A percentile compares a stretch with the other conserved stretches of the same genome.
Evolutionary conservation across 2,113 vertebrate genomes (phyloP).

Genomic region (Cyphotilapia sp.): DNA sequence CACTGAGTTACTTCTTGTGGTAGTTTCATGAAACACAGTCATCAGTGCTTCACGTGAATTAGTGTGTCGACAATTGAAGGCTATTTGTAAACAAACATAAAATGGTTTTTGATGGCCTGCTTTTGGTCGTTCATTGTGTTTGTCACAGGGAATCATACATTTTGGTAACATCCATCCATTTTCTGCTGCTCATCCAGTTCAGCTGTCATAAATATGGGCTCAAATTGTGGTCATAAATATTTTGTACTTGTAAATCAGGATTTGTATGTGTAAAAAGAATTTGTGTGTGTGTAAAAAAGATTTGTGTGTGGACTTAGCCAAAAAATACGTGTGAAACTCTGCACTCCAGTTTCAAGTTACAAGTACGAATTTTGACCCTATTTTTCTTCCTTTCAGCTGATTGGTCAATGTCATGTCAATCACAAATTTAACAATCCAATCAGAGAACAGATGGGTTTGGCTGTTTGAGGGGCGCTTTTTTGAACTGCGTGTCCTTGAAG

Average conservation of each 20-base stretch:
- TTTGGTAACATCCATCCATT: not conserved
- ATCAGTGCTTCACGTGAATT: not conserved
- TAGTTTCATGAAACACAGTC: not conserved
- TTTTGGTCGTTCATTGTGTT: not conserved
- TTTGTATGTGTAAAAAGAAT: accelerated
- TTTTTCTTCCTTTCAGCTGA: not conserved
- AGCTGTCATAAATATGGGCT: not conserved
- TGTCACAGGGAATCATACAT: not conserved
- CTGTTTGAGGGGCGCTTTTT: not conserved
- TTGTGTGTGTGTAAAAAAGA: not conserved
- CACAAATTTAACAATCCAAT: not conserved
- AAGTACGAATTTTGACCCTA: accelerated
- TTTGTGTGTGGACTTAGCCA: not conserved
- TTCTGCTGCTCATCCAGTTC: not conserved
- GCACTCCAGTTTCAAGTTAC: not conserved
- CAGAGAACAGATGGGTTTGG: not conserved
- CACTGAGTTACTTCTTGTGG: constrained; percentile 50
- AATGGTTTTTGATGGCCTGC: not conserved
- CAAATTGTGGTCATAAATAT: not conserved
- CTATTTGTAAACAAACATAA: constrained; percentile 7
- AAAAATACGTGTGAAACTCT: not conserved
- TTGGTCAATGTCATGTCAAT: not conserved
- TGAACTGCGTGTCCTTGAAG: not conserved
- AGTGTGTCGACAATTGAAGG: not conserved
- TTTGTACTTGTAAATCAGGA: accelerated